Conservation (phyloP, 2,113 vertebrate species). For the Strix aluco region DNA sequence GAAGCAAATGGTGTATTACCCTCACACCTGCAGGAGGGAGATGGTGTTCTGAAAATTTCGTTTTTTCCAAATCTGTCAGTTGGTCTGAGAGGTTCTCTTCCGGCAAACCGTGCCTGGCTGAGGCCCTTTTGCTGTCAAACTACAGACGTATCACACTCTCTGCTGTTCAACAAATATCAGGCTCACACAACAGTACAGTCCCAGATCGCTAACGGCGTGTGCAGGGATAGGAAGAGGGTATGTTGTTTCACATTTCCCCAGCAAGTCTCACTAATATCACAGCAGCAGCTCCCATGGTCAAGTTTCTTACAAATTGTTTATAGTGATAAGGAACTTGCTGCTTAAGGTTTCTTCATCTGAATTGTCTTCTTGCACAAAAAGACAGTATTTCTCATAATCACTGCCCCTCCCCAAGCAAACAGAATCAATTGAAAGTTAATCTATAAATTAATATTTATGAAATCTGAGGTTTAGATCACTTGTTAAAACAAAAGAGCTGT, state of each 20-base stretch:
- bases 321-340: neutral
- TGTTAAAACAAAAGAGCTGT: neutral
- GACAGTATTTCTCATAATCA: neutral
- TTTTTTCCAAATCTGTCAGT: neutral
- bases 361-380: neutral
- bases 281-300: neutral
- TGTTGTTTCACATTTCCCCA: neutral
- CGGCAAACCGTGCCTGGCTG: neutral
- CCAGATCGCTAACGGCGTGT: rapidly evolving
- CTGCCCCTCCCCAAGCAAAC: neutral
- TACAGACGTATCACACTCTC: neutral
- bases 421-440: neutral
- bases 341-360: neutral
- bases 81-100: neutral
- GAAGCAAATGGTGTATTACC: neutral
- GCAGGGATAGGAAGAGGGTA: neutral
- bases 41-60: neutral
- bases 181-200: neutral
- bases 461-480: neutral
- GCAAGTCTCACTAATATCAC: neutral
- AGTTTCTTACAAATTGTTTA: neutral
- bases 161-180: neutral
- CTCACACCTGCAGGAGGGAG: neutral
- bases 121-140: neutral
- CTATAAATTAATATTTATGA: neutral